phyloP scores from a whole-genome alignment of 2,113 vertebrate genomes.

The Pangasianodon gigas region DNA sequence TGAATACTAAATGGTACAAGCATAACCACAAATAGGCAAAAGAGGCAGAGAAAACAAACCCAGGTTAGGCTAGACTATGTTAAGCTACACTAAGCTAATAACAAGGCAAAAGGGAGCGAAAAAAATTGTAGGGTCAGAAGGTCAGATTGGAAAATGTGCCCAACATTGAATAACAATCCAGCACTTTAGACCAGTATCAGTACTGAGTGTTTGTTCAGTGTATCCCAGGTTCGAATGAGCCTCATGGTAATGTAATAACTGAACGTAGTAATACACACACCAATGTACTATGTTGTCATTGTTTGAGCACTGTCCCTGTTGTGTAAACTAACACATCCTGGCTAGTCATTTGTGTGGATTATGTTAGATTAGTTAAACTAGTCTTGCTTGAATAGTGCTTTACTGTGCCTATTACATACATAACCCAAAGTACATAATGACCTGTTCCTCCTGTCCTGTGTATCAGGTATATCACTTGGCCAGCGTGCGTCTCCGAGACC shows the following conservation, averaged over 20 bases:
- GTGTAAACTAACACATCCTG: background rate
- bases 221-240: background rate
- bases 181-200: background rate
- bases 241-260: background rate
- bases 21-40: background rate
- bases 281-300: background rate
- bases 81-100: too few species aligned
- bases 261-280: background rate
- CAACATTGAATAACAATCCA: background rate
- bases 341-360: background rate
- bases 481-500: constrained; percentile 89
- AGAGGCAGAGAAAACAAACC: background rate
- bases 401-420: background rate
- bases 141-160: background rate
- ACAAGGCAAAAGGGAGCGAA: background rate
- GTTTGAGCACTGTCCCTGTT: background rate
- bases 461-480: constrained; percentile 93
- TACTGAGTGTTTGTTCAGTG: background rate
- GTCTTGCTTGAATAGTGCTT: background rate
- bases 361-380: background rate
- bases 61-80: background rate
- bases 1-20: background rate
- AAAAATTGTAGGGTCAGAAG: background rate
- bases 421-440: background rate
- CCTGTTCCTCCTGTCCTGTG: background rate